Base-by-base conservation (phyloP, 2,888 invertebrate genomes). In the Eulithis prunata region DNA sequence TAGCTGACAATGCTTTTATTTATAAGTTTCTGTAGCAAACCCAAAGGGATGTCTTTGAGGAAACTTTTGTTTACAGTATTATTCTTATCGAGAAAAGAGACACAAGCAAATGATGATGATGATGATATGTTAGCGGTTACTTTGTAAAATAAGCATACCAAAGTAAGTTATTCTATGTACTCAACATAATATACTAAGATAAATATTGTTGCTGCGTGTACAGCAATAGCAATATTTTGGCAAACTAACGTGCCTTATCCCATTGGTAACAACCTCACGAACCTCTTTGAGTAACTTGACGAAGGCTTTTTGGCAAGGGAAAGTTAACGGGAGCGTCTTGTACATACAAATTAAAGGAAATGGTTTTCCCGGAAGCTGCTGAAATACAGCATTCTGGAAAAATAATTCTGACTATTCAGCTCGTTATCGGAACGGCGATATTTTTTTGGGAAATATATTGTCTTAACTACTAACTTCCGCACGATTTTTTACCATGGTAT, bases 231-330 rank as follows among this genome's bases (percentile, higher is more conserved):
- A 70, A 71, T 71, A 70, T 70, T 66, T 66, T 58, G 62, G 61
- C 68, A 59, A 75, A 81, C 81, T 79, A 77, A 78, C 75, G 72
- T 73, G 69, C 66, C 69, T 68, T 72, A 73, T 52, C 61, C 77
- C 81, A 85, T 91, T 82, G 69, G 87, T 84, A 92, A 84, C 82
- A 78, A 83, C 85, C 86, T 90, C 91, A 91, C 91, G 91, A 80
- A 86, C 71, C 86, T 84, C 87, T 87, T 86, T 84, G 83, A 85
- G 85, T 77, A 87, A 91, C 87, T 91, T 90, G 89, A 89, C 88
- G 91, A 91, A 91, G 90, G 88, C 88, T 87, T 89, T 86, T 87
- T 84, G 85, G 84, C 81, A 80, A 85, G 86, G 85, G 85, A 88
- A 90, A 86, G 83, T 88, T 88, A 80, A 82, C 79, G 79, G 74